Evolutionary conservation across 2,888 invertebrate genomes (phyloP).

Genomic region (Ametastegia equiseti): DNA sequence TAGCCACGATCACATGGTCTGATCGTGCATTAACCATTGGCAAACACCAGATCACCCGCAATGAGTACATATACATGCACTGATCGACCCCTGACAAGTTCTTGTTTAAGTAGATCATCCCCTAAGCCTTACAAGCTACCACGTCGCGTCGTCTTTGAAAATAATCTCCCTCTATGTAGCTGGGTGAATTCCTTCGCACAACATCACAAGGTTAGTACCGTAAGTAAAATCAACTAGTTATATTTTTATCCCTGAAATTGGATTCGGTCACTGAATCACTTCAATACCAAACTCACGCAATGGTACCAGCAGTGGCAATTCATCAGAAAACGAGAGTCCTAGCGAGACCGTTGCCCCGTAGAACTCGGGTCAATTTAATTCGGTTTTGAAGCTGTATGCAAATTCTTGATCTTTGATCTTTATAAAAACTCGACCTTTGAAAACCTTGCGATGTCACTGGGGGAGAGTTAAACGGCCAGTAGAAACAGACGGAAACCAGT

Average conservation of each 20-base stretch:
- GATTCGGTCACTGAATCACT: neutral
- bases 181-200: neutral
- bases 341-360: neutral
- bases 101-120: neutral
- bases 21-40: slow-evolving; percentile 20
- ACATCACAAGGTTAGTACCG: neutral
- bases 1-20: slow-evolving; percentile 2
- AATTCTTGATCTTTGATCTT: neutral
- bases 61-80: neutral
- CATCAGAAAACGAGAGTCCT: neutral
- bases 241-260: neutral
- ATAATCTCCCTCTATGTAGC: neutral
- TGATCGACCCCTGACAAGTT: neutral
- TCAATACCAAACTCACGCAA: neutral
- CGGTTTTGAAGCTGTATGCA: neutral
- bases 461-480: neutral
- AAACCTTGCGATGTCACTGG: neutral
- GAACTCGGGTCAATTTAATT: neutral
- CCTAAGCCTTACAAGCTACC: neutral
- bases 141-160: neutral
- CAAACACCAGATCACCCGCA: neutral
- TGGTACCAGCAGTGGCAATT: neutral
- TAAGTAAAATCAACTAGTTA: neutral
- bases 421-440: neutral
- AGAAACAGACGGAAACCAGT: neutral